Conservation (phyloP, 1,140 invertebrate species). For the Carcinoscorpius rotundicauda region DNA sequence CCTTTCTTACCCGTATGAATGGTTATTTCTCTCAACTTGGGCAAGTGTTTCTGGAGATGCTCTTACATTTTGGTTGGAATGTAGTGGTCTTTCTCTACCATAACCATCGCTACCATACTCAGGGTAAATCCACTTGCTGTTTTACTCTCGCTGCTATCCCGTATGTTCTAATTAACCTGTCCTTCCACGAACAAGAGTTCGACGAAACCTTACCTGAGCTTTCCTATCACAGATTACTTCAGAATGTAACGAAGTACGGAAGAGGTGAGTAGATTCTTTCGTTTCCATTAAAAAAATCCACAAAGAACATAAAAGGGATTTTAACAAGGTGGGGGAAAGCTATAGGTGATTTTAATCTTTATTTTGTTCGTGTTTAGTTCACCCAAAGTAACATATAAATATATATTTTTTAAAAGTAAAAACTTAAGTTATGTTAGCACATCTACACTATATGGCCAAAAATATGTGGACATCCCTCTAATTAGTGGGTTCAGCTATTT, state of each 20-base stretch:
- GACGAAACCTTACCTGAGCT: constrained; percentile 36
- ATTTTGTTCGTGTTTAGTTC: too few species aligned
- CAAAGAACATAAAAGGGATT: too few species aligned
- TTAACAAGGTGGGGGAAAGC: too few species aligned
- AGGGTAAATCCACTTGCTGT: constrained; percentile 56
- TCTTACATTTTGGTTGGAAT: constrained; percentile 55
- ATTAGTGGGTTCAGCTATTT: too few species aligned
- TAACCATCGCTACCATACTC: constrained; percentile 15
- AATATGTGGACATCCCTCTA: too few species aligned
- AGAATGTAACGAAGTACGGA: constrained; percentile 47
- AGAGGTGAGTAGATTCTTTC: constrained; percentile 54
- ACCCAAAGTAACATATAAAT: too few species aligned
- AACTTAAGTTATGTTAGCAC: too few species aligned
- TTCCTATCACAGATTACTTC: constrained; percentile 47
- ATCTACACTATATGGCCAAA: too few species aligned
- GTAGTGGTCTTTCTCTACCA: constrained; percentile 35
- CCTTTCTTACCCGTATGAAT: constrained; percentile 69
- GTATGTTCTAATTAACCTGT: constrained; percentile 38
- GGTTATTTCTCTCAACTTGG: constrained; percentile 51
- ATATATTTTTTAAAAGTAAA: too few species aligned
- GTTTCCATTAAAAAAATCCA: too few species aligned
- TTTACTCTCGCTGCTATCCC: constrained; percentile 56
- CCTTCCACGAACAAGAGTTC: constrained; percentile 46
- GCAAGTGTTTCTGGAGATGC: constrained; percentile 42
- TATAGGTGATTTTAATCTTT: too few species aligned